phyloP scores from a whole-genome alignment of 2,888 invertebrate species.

The Dasysyrphus albostriatus region DNA sequence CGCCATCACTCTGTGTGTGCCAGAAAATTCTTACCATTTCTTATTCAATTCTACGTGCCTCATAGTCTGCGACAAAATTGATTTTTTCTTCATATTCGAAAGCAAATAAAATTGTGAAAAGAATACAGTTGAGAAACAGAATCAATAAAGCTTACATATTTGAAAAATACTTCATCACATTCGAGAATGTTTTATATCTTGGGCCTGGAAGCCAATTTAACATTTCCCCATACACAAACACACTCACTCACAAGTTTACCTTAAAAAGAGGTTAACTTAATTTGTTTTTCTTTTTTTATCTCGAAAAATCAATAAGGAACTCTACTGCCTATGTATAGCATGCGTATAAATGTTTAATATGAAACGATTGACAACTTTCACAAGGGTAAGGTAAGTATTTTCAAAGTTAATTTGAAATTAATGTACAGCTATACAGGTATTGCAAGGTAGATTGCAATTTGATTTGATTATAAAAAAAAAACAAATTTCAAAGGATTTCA shows the following conservation, averaged over 20 bases:
- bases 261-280: conserved; percentile 1
- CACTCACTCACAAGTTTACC: neutral
- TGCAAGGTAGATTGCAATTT: neutral
- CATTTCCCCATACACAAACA: neutral
- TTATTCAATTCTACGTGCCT: neutral
- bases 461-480: neutral
- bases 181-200: neutral
- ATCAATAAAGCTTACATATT: conserved; percentile 7
- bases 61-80: neutral
- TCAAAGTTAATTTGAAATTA: neutral
- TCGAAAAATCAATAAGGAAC: conserved; percentile 2
- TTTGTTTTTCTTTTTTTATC: neutral
- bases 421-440: too few species aligned
- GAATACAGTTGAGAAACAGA: neutral
- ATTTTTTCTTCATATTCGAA: neutral
- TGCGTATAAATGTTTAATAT: conserved; percentile 10
- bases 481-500: too few species aligned
- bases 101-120: neutral
- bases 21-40: neutral
- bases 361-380: neutral
- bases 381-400: neutral
- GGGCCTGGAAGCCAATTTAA: conserved; percentile 6
- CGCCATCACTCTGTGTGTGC: neutral
- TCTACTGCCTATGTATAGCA: neutral
- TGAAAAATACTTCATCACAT: conserved; percentile 3